Conservation (phyloP, 1,140 invertebrate species). For the Ceratina japonica region DNA sequence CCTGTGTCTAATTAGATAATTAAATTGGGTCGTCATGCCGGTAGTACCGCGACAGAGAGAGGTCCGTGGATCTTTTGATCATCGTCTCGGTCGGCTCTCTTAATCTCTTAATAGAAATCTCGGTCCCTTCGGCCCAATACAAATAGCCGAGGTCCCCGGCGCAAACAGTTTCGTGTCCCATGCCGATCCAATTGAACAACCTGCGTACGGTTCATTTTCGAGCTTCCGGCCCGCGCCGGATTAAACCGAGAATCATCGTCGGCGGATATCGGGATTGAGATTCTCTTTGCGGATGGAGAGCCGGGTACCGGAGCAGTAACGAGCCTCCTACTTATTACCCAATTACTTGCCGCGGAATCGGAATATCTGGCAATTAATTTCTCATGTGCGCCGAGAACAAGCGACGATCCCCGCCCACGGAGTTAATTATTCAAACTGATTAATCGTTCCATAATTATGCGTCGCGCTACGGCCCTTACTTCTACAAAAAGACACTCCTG, state of each 20-base stretch:
- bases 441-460: conserved; percentile 40
- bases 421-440: conserved; percentile 40
- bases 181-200: neutral
- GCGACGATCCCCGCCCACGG: neutral
- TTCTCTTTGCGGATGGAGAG: neutral
- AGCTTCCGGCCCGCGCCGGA: no score
- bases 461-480: neutral
- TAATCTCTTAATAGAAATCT: conserved; percentile 30
- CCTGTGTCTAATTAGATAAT: conserved; percentile 43
- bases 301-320: neutral
- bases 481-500: conserved; percentile 1
- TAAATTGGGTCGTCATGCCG: conserved; percentile 31
- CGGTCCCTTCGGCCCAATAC: neutral
- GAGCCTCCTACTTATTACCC: conserved; percentile 9
- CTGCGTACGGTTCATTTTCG: neutral
- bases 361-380: conserved; percentile 28
- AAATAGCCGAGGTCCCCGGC: neutral
- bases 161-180: neutral
- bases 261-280: neutral
- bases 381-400: conserved; percentile 18
- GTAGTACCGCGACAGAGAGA: conserved; percentile 11
- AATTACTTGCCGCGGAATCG: conserved; percentile 5
- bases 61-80: conserved; percentile 34
- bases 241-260: no score
- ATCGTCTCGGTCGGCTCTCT: neutral